These are phyloP conservation scores for Scaptomyza polygonia DNA, from an alignment of 2,888 invertebrate species.

Conservation along the genomic window DNA sequence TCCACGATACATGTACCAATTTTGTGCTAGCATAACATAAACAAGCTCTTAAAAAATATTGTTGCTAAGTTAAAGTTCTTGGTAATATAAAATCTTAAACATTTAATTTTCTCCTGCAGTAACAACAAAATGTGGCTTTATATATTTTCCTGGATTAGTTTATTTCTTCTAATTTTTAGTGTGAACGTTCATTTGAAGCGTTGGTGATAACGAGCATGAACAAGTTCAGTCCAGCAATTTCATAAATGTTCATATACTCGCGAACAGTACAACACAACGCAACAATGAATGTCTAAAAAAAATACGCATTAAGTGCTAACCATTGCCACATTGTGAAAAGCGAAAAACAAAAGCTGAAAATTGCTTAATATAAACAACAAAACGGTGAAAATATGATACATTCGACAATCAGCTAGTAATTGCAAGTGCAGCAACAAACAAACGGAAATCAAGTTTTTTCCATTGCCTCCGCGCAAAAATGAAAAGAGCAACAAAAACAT, in stretches of 20 bases:
- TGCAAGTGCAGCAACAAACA: constrained; percentile 48
- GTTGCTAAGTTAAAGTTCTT: neutral
- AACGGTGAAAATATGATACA: constrained; percentile 49
- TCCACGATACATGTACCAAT: neutral
- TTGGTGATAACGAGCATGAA: neutral
- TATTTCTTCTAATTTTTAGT: neutral
- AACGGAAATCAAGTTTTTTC: constrained; percentile 26
- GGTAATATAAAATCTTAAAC: neutral
- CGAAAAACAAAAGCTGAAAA: constrained; percentile 25
- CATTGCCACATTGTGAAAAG: constrained; percentile 34
- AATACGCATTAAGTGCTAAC: constrained; percentile 56
- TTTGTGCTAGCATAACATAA: neutral
- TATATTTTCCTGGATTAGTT: neutral
- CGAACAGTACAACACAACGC: constrained; percentile 33
- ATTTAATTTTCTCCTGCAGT: neutral
- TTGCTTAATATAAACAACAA: constrained; percentile 7
- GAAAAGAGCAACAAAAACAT: constrained; percentile 26
- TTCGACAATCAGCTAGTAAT: constrained; percentile 33
- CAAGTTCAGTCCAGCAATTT: constrained; percentile 23
- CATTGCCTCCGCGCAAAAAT: constrained; percentile 33
- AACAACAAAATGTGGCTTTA: neutral
- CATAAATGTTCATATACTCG: constrained; percentile 26
- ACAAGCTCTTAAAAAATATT: neutral
- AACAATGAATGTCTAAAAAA: constrained; percentile 62
- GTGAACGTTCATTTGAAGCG: constrained; percentile 11